Evolutionary conservation across 2,113 vertebrate genomes (phyloP).

Genomic region (Columbina picui): DNA sequence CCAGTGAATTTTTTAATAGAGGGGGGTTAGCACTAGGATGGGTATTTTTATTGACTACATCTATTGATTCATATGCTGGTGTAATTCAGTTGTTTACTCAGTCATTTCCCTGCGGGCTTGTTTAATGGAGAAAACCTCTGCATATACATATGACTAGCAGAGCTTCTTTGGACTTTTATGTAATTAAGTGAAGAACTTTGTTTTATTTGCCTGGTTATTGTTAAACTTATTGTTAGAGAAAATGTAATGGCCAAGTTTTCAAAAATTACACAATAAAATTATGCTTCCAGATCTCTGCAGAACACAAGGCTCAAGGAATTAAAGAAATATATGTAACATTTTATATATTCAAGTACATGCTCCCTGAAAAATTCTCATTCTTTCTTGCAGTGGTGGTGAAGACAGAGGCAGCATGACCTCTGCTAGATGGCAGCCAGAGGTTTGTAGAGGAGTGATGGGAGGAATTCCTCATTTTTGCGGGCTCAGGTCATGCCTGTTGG

Average conservation of each 20-base stretch:
- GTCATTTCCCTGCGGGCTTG: not conserved
- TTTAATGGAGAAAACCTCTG: constrained; percentile 16
- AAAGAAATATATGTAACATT: not conserved
- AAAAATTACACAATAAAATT: not conserved
- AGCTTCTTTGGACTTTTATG: not conserved
- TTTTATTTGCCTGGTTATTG: not conserved
- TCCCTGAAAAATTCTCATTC: not conserved
- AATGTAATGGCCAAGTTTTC: not conserved
- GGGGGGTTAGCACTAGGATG: not conserved
- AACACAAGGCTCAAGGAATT: not conserved
- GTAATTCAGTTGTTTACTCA: not conserved
- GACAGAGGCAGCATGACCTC: not conserved
- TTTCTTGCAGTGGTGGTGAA: not conserved
- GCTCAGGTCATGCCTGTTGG: not conserved
- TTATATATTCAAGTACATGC: not conserved
- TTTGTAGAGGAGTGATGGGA: not conserved
- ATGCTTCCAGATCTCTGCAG: not conserved
- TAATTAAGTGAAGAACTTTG: not conserved
- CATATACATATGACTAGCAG: not conserved
- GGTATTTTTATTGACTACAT: constrained; percentile 25
- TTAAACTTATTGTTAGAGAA: not conserved
- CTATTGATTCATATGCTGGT: not conserved
- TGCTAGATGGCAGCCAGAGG: not conserved
- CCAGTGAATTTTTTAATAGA: not conserved
- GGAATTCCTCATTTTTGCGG: not conserved